Percentiles rank a stretch among this genome's conserved stretches.
Evolutionary conservation across 2,113 vertebrate species (phyloP).

Genomic region (Cololabis saira): DNA sequence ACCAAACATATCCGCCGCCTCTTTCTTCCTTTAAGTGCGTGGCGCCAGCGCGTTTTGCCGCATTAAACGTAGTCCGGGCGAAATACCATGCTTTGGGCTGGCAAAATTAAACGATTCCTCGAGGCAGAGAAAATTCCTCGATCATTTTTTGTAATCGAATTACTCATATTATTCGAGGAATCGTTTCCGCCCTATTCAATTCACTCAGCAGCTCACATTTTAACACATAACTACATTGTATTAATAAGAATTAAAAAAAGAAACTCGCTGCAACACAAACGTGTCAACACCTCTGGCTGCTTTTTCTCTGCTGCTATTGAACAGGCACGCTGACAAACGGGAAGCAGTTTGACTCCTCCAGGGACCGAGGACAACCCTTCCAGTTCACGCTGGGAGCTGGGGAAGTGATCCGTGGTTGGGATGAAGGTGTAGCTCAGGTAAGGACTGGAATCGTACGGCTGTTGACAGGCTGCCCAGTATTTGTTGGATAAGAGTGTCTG

Average conservation of each 20-base stretch:
- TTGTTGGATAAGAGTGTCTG: too few relatives aligned
- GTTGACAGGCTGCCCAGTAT: too few relatives aligned
- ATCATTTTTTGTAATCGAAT: too few relatives aligned
- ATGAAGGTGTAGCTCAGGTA: constrained; percentile 92
- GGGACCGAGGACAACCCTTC: constrained; percentile 89
- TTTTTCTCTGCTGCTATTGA: constrained; percentile 9
- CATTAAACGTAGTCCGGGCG: too few relatives aligned
- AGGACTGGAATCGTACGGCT: not conserved
- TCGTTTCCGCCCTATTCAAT: too few relatives aligned
- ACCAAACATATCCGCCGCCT: too few relatives aligned
- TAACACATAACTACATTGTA: not conserved
- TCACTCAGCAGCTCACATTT: not conserved
- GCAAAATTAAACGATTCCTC: too few relatives aligned
- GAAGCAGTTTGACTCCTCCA: constrained; percentile 90
- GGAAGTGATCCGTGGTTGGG: constrained; percentile 93
- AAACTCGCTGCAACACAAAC: not conserved
- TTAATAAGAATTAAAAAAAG: not conserved
- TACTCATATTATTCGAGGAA: too few relatives aligned
- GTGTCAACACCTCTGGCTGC: not conserved
- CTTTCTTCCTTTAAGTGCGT: too few relatives aligned
- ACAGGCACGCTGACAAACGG: constrained; percentile 90
- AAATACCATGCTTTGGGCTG: too few relatives aligned
- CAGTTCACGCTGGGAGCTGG: constrained; percentile 86
- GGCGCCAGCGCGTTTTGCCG: too few relatives aligned
- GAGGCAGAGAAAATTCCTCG: too few relatives aligned